Conservation (phyloP, 2,797 vertebrate genomes). For the Coilia nasus region DNA sequence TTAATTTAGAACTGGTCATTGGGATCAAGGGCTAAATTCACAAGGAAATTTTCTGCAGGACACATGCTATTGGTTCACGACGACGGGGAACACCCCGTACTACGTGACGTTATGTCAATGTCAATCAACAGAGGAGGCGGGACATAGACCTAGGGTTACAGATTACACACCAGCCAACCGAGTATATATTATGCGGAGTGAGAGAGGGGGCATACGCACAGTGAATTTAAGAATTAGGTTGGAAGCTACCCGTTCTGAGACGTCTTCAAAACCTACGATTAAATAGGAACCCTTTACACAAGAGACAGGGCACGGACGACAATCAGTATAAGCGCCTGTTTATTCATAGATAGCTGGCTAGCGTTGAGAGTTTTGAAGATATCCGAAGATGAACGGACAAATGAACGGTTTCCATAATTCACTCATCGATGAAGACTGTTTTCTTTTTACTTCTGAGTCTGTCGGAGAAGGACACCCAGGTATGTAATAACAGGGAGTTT, state of each 20-base stretch:
- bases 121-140: neutral
- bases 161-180: neutral
- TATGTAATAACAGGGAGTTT: conserved; percentile 60
- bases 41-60: neutral
- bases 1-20: neutral
- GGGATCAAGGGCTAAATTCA: neutral
- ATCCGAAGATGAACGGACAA: conserved; percentile 82
- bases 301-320: neutral
- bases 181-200: neutral
- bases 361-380: neutral
- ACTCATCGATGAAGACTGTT: conserved; percentile 83
- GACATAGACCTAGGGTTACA: neutral
- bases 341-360: neutral
- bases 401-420: conserved; percentile 82
- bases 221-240: neutral
- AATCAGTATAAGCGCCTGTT: neutral
- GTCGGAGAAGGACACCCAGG: conserved; percentile 96
- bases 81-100: too few relatives aligned
- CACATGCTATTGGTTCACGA: neutral
- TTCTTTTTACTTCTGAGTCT: conserved; percentile 94
- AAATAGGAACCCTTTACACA: neutral
- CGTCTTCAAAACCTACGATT: neutral
- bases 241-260: neutral
- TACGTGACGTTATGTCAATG: neutral
- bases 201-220: neutral